Conservation (phyloP, 1,140 invertebrate species). For the Mylabris phalerata region DNA sequence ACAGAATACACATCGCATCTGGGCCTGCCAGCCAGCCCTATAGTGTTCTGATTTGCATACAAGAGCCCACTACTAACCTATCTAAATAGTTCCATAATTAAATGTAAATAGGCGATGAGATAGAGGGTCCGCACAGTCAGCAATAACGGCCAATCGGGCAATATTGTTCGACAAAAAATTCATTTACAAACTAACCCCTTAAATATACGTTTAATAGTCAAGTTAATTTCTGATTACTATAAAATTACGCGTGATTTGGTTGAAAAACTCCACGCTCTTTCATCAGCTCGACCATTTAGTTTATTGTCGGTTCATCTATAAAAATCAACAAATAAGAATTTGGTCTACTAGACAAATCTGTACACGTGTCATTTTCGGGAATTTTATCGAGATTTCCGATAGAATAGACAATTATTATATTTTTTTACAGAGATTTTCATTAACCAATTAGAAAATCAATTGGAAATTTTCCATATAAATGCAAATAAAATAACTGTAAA, state of each 20-base stretch:
- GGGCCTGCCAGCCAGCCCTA: slow-evolving; percentile 9
- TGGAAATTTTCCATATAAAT: too few relatives aligned
- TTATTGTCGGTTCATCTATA: slow-evolving; percentile 1
- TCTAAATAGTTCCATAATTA: slow-evolving; percentile 17
- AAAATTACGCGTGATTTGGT: slow-evolving; percentile 6
- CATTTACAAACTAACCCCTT: too few relatives aligned
- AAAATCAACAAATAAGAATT: slow-evolving; percentile 3
- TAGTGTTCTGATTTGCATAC: slow-evolving; percentile 13
- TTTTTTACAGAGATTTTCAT: too few relatives aligned
- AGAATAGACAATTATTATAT: slow-evolving; percentile 13
- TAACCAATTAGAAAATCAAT: too few relatives aligned
- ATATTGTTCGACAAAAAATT: too few relatives aligned
- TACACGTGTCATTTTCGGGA: slow-evolving; percentile 9
- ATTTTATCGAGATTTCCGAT: slow-evolving; percentile 16
- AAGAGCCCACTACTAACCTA: slow-evolving; percentile 15
- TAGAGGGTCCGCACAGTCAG: too few relatives aligned
- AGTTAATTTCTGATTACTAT: too few relatives aligned
- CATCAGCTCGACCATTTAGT: slow-evolving; percentile 7
- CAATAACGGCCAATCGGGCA: too few relatives aligned
- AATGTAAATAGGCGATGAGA: slow-evolving; percentile 12
- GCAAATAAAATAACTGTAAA: too few relatives aligned
- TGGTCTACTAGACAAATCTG: slow-evolving; percentile 7
- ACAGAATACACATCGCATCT: slow-evolving; percentile 14
- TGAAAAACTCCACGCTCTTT: slow-evolving; percentile 15
- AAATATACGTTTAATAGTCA: too few relatives aligned